phyloP scores from a whole-genome alignment of 2,113 vertebrate species.

The Eulacestoma nigropectus region DNA sequence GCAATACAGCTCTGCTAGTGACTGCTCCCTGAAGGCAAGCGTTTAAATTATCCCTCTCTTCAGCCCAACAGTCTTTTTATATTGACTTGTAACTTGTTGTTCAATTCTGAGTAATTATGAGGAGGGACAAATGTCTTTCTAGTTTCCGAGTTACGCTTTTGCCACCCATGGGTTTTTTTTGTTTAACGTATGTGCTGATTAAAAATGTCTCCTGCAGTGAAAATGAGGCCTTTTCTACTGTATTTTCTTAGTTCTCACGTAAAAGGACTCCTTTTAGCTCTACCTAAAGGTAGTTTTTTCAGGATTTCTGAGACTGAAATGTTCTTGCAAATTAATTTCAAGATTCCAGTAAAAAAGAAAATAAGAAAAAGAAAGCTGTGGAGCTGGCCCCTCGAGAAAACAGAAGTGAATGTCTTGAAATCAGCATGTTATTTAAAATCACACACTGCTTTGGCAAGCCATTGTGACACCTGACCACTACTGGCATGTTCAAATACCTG shows the following conservation, averaged over 20 bases:
- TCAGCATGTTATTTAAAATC: neutral
- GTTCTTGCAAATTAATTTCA: neutral
- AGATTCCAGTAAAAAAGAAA: neutral
- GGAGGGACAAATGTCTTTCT: neutral
- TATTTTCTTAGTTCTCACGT: neutral
- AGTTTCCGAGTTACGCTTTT: neutral
- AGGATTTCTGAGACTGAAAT: neutral
- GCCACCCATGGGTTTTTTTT: neutral
- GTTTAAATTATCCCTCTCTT: neutral
- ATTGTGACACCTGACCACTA: fast-evolving
- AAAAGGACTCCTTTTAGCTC: neutral
- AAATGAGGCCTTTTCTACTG: neutral
- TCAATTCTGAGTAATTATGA: neutral
- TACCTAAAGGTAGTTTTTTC: neutral
- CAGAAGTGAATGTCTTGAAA: neutral
- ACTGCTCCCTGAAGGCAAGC: neutral
- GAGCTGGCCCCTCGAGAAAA: neutral
- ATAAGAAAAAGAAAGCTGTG: neutral
- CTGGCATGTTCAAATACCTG: neutral
- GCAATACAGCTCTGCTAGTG: neutral
- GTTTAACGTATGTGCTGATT: neutral
- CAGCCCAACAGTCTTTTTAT: neutral
- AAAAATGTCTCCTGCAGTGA: neutral
- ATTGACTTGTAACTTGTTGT: neutral
- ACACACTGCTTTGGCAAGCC: neutral